A percentile compares a stretch with the other conserved stretches of the same genome.
Conservation (phyloP, 2,888 invertebrate genomes). For the Hanleya hanleyi region DNA sequence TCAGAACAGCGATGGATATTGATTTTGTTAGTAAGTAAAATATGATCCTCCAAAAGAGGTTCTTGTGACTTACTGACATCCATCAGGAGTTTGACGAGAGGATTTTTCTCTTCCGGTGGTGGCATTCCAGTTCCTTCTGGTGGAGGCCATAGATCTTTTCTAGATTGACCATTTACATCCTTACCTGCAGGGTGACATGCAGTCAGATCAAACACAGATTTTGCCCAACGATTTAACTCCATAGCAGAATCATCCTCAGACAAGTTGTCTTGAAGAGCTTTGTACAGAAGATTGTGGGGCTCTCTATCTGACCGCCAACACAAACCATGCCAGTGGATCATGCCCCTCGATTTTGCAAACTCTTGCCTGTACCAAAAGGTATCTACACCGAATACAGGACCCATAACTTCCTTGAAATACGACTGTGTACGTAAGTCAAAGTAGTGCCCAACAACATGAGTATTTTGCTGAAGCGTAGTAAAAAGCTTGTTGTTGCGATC, state of each 20-base stretch:
- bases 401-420: conserved; percentile 44
- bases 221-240: conserved; percentile 29
- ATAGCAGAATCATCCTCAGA: conserved; percentile 22
- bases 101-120: conserved; percentile 43
- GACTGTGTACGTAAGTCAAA: conserved; percentile 42
- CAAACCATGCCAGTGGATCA: conserved; percentile 42
- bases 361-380: conserved; percentile 45
- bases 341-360: conserved; percentile 38
- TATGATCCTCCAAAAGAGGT: conserved; percentile 38
- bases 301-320: conserved; percentile 36
- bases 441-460: conserved; percentile 42
- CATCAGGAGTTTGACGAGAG: conserved; percentile 40
- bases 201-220: conserved; percentile 24
- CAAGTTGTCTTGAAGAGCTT: conserved; percentile 23
- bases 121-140: conserved; percentile 44
- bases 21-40: conserved; percentile 27
- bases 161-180: conserved; percentile 32
- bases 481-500: conserved; percentile 28
- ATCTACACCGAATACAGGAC: conserved; percentile 41
- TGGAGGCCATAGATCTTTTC: conserved; percentile 45
- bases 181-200: conserved; percentile 40
- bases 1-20: conserved; percentile 43
- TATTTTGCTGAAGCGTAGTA: conserved; percentile 37
- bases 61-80: conserved; percentile 40
- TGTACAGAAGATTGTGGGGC: conserved; percentile 30